Percentiles rank a stretch among this genome's conserved stretches.
Conservation (phyloP, 2,797 vertebrate genomes). For the Xenops minutus region DNA sequence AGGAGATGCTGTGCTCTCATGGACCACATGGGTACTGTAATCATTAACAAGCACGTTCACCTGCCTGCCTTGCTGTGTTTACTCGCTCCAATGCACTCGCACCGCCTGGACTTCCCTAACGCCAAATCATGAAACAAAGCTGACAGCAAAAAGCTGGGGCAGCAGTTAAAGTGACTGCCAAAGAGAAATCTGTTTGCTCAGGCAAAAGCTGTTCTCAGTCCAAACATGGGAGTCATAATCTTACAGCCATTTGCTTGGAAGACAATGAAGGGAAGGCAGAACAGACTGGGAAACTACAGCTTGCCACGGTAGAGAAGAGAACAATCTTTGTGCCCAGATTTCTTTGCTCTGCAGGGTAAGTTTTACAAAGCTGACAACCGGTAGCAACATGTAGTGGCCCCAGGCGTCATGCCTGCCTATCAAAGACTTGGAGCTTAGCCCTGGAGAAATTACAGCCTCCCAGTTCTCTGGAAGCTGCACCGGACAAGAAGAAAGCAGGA, state of each 20-base stretch:
- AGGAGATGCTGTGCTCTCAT: neutral
- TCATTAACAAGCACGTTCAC: neutral
- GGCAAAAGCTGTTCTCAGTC: conserved; percentile 58
- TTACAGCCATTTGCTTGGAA: conserved; percentile 47
- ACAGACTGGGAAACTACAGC: conserved; percentile 41
- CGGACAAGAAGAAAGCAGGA: neutral
- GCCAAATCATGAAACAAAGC: conserved; percentile 33
- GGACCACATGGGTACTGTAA: neutral
- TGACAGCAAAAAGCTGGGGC: conserved; percentile 53
- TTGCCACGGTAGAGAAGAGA: neutral
- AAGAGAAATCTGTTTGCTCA: conserved; percentile 62
- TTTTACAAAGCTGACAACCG: conserved; percentile 51
- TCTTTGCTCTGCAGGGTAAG: conserved; percentile 55
- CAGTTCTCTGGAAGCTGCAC: conserved; percentile 36
- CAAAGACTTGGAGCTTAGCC: conserved; percentile 65
- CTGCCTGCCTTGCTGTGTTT: neutral
- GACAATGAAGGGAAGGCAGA: conserved; percentile 66
- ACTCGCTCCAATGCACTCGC: neutral
- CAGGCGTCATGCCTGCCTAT: conserved; percentile 37
- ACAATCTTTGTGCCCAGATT: conserved; percentile 41
- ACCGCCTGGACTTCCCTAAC: conserved; percentile 13
- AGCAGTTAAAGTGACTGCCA: conserved; percentile 47
- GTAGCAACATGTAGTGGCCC: conserved; percentile 57
- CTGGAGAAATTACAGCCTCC: conserved; percentile 60
- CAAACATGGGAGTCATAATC: conserved; percentile 50